Percentiles rank a stretch among this genome's conserved stretches.
Conservation (phyloP, 2,113 vertebrate species). For the Harpagus bidentatus region DNA sequence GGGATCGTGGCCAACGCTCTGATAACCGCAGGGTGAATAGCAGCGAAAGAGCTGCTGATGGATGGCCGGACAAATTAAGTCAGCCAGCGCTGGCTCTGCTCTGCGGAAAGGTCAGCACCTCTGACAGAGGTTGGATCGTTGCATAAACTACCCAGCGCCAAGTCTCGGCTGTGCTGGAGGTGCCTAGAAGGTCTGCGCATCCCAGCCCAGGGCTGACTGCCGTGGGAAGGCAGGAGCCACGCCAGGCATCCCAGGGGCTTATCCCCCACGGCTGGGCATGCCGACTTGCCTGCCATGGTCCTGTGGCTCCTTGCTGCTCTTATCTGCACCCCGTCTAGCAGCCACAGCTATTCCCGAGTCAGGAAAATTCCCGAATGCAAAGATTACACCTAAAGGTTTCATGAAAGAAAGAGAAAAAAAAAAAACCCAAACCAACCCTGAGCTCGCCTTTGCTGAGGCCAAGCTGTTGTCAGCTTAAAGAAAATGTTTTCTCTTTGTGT, state of each 20-base stretch:
- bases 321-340: background rate
- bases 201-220: background rate
- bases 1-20: background rate
- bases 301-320: background rate
- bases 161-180: background rate
- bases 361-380: background rate
- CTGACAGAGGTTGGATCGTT: background rate
- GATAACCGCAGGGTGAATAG: background rate
- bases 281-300: rapidly evolving
- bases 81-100: background rate
- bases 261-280: rapidly evolving
- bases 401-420: background rate
- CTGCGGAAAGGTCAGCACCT: background rate
- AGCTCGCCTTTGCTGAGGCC: background rate
- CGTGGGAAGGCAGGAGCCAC: background rate
- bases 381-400: background rate
- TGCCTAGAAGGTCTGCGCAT: background rate
- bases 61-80: background rate
- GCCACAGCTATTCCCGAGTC: background rate
- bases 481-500: slow-evolving; percentile 36
- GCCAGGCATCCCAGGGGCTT: background rate
- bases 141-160: background rate
- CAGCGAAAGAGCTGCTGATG: rapidly evolving
- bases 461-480: slow-evolving; percentile 7
- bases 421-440: no score